These are phyloP conservation scores for Pterobdella sp. DNA, from an alignment of 2,888 invertebrate genomes.

Conservation along the genomic window DNA sequence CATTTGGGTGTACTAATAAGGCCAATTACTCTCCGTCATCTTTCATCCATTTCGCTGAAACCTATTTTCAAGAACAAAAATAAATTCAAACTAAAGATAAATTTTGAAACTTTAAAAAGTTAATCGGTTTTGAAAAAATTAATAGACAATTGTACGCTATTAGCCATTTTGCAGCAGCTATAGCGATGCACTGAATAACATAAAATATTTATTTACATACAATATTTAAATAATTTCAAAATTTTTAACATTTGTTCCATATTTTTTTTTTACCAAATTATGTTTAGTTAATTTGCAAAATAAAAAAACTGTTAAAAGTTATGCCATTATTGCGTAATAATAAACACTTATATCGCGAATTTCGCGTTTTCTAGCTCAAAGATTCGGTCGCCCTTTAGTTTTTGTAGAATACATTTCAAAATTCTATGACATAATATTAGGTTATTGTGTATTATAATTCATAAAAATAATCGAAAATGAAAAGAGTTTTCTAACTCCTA, in stretches of 20 bases:
- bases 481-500: not conserved
- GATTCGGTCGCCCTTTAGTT: not conserved
- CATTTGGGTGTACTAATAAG: not conserved
- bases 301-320: not conserved
- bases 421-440: slow-evolving; percentile 6
- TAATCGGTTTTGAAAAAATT: not conserved
- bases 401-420: not conserved
- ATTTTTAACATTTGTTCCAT: too few relatives aligned
- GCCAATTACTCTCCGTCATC: not conserved
- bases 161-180: slow-evolving; percentile 12
- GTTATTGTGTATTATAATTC: not conserved
- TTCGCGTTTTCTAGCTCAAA: not conserved
- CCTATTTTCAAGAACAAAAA: not conserved
- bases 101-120: not conserved
- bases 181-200: not conserved
- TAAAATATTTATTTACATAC: not conserved
- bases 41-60: not conserved
- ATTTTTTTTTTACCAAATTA: not conserved
- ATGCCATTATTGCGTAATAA: not conserved
- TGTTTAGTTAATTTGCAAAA: not conserved
- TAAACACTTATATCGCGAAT: slow-evolving; percentile 5
- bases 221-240: not conserved
- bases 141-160: slow-evolving; percentile 4
- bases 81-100: not conserved
- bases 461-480: not conserved